phyloP scores from a whole-genome alignment of 2,113 vertebrate genomes.

The Argyrosomus japonicus region DNA sequence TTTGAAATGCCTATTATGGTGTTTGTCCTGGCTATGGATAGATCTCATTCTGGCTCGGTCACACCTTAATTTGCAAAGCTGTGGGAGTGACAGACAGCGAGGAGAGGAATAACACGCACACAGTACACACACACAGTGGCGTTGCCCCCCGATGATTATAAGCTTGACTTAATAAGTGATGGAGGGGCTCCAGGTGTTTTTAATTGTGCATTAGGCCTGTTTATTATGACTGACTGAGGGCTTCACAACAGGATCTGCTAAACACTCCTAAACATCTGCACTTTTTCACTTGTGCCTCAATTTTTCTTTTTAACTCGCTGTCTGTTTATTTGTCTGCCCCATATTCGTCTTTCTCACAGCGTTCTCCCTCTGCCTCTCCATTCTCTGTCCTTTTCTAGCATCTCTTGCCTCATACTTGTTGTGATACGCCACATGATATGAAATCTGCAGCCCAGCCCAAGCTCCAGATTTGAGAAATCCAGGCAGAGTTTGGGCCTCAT shows the following conservation, averaged over 20 bases:
- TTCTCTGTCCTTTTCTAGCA: slow-evolving; percentile 2
- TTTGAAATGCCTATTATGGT: slow-evolving; percentile 58
- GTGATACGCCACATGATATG: slow-evolving; percentile 21
- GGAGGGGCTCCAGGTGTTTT: slow-evolving; percentile 73
- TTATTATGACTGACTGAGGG: slow-evolving; percentile 68
- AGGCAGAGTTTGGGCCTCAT: not conserved
- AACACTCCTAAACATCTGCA: slow-evolving; percentile 59
- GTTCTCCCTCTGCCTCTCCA: not conserved
- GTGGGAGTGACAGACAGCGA: slow-evolving; percentile 57
- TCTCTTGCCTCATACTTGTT: slow-evolving; percentile 17
- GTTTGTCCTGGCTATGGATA: slow-evolving; percentile 55
- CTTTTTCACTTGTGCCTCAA: slow-evolving; percentile 9
- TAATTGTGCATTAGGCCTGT: slow-evolving; percentile 62
- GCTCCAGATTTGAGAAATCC: slow-evolving; percentile 11
- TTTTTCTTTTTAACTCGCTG: slow-evolving; percentile 18
- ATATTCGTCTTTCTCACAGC: slow-evolving; percentile 4
- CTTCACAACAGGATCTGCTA: slow-evolving; percentile 54
- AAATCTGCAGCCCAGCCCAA: slow-evolving; percentile 13
- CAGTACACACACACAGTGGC: slow-evolving; percentile 13
- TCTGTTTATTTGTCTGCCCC: slow-evolving; percentile 39
- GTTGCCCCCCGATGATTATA: slow-evolving; percentile 51
- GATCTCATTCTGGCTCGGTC: slow-evolving; percentile 54
- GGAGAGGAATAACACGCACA: slow-evolving; percentile 11
- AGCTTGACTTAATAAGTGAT: slow-evolving; percentile 63
- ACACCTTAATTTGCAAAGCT: slow-evolving; percentile 69